Base-by-base conservation (phyloP, 1,140 invertebrate genomes). In the Rhagoletis pomonella region DNA sequence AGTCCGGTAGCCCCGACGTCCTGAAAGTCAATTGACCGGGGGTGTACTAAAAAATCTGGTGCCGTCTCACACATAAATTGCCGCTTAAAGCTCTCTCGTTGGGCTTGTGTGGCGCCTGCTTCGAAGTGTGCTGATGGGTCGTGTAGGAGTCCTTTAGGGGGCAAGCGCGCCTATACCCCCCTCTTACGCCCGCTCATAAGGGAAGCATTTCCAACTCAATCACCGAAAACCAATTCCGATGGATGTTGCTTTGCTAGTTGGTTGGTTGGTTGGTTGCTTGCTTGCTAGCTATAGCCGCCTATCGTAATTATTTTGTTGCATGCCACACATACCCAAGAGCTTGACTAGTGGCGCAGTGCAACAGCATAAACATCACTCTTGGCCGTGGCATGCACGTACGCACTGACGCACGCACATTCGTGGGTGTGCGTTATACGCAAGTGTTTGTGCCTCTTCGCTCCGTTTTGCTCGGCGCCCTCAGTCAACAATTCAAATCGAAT, bases 151-250 rank as follows among this genome's bases (percentile, higher is more conserved):
- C 2, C 60, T 14, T 14, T 62, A 62, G 47, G n/a, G 47, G n/a
- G 67, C 67, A 42, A 39, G 39, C 67, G 67, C 67, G 67, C 39
- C 42, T 19, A 12, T 64, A 9, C 17, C 9, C 4, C 62, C 44
- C 44, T 1, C 29, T 29, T 29, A 0, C 29, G 29, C 29, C 29
- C 29, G 29, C 29, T 55, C 14, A 55, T 10, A 81, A 19, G 44
- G 73, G 47, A 85, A 85, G 59, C 59, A 62, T 62, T 85, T 62
- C 84, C 58, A 85, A 85, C 84, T 85, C 84, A 85, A 85, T 85
- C 84, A 85, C 84, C 84, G 29, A 85, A 85, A 85, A 85, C 58
- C 84, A 85, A 60, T 85, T 85, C 55, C 59, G 84, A 44, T 85
- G 58, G 58, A 85, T 12, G 58, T 62, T 17, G 19, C 73, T 29